Conservation (phyloP, 2,113 vertebrate species). For the Anser cygnoides region DNA sequence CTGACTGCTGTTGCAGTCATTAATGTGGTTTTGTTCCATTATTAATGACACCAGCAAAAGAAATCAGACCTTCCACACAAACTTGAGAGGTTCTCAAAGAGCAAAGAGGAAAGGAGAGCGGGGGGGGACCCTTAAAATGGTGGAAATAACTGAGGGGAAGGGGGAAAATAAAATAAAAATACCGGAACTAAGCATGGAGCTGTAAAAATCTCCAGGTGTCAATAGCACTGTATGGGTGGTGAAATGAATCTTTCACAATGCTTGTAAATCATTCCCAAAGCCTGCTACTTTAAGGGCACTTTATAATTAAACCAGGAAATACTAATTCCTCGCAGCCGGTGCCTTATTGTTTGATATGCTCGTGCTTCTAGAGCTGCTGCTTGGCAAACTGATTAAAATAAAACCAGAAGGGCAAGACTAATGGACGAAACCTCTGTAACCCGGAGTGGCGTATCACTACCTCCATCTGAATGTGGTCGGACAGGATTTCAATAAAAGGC, state of each 20-base stretch:
- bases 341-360: neutral
- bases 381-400: neutral
- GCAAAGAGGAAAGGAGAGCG: neutral
- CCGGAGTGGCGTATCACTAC: fast-evolving
- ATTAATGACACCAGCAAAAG: constrained; percentile 61
- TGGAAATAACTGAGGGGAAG: neutral
- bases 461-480: neutral
- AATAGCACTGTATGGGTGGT: neutral
- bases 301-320: neutral
- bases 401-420: neutral
- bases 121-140: neutral
- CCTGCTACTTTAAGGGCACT: neutral
- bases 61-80: constrained; percentile 19
- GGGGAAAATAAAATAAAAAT: neutral
- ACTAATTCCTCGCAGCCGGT: neutral
- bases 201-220: neutral
- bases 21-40: constrained; percentile 67
- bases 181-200: neutral
- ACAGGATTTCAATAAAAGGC: neutral
- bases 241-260: neutral
- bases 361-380: neutral
- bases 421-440: neutral
- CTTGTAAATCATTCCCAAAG: neutral
- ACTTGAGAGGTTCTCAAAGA: constrained; percentile 19
- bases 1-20: constrained; percentile 28